Conservation (phyloP, 2,797 vertebrate species). For the Acrossocheilus wenchowensis region DNA sequence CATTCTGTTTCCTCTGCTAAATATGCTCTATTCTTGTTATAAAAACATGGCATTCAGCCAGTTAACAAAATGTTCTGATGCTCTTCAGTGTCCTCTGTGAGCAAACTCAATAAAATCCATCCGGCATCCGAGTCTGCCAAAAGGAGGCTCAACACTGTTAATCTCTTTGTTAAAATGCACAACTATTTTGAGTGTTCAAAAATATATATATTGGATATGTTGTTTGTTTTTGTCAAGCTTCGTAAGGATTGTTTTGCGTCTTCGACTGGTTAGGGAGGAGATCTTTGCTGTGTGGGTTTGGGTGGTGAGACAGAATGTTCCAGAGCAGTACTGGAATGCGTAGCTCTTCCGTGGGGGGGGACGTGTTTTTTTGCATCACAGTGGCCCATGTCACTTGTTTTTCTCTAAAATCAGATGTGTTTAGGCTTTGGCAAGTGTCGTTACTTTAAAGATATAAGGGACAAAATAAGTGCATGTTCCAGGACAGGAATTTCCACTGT, state of each 20-base stretch:
- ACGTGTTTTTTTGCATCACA: conserved; percentile 16
- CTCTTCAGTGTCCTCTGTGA: background rate
- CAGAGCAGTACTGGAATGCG: conserved; percentile 71
- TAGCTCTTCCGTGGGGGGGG: conserved; percentile 42
- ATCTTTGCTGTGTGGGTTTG: conserved; percentile 28
- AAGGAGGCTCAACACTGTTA: background rate
- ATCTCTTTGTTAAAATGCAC: background rate
- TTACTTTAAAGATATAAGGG: conserved; percentile 31
- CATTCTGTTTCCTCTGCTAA: conserved; percentile 60
- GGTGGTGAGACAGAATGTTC: conserved; percentile 75
- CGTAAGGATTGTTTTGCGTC: conserved; percentile 13
- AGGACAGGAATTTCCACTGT: conserved; percentile 29
- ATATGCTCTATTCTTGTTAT: conserved; percentile 56
- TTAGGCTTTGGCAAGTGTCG: conserved; percentile 33
- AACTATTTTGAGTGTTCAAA: background rate
- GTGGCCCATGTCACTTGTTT: conserved; percentile 43
- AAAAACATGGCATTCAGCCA: conserved; percentile 65
- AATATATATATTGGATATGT: background rate
- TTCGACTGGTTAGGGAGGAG: conserved; percentile 44
- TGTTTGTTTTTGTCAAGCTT: conserved; percentile 15
- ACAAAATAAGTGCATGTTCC: conserved; percentile 31
- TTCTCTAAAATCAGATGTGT: conserved; percentile 27
- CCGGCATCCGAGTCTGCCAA: background rate
- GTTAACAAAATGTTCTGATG: conserved; percentile 67
- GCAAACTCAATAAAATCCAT: conserved; percentile 2